Evolutionary conservation across 1,140 invertebrate genomes (phyloP), one percentile per base, ranked within the genome.

Genomic region (Drosophila micromelanica): DNA sequence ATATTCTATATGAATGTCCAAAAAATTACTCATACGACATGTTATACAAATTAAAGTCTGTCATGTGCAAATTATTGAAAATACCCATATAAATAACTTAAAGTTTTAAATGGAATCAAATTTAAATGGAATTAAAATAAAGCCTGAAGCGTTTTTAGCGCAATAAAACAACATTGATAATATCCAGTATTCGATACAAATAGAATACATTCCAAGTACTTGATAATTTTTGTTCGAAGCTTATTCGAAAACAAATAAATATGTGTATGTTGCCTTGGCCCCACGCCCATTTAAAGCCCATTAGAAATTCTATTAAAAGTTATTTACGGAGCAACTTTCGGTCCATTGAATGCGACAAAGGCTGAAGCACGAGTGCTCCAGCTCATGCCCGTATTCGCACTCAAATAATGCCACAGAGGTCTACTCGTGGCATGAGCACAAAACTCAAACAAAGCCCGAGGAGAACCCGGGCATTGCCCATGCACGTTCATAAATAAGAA

Each of bases 261-360:
- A 23, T 64, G 56, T 40, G 46, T 42, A 48, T 65, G 48, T 40
- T 63, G 35, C 27, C 37, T 23, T 32, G 40, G 59, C 23, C 32
- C 35, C 64, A 60, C 49, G 68, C 45, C 68, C 42, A 69, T 38
- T 54, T 12, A 23, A 27, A 54, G 48, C 48, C 71, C 84, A 87
- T 87, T 87, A 89, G 76, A 89, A 87, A 87, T 87, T 87, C 84
- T 89, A 89, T 87, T 87, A 87, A 87, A 87, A 87, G 79, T 87
- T 87, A 87, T 87, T 89, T 89, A 89, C 84, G 67, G n/a, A 40
- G 76, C 79, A 87, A 89, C 76, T 79, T 76, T 82, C 46, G 76
- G 79, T 77, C 85, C 80, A 89, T 89, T 89, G 85, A 80, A 74
- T 89, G 84, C 76, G 75, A 73, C 77, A 79, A 76, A 64, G 60